A percentile compares a stretch with the other conserved stretches of the same genome.
phyloP scores from a whole-genome alignment of 2,113 vertebrate genomes.

The Microtus ochrogaster region DNA sequence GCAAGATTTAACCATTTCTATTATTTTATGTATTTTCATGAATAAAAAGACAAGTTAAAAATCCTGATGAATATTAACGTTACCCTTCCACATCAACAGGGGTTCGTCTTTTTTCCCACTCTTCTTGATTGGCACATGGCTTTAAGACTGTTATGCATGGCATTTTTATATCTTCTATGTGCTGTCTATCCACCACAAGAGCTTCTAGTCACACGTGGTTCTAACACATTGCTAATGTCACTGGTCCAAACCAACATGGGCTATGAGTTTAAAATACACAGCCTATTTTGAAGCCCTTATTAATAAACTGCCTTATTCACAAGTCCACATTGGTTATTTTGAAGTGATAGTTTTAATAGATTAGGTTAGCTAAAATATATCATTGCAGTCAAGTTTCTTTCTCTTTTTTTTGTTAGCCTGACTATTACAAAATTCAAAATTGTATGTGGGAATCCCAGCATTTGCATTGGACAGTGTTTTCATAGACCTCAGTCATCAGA shows the following conservation, averaged over 20 bases:
- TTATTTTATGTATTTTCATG: not conserved
- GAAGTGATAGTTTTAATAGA: slow-evolving; percentile 5
- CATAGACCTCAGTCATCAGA: not conserved
- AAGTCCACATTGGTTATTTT: not conserved
- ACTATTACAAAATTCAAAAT: slow-evolving; percentile 9
- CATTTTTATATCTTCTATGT: not conserved
- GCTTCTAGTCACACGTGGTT: not conserved
- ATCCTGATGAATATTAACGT: not conserved
- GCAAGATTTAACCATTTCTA: not conserved
- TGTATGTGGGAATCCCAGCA: not conserved
- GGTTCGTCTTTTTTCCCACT: not conserved
- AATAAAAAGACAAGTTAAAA: not conserved
- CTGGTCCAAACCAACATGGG: not conserved
- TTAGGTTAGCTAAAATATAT: slow-evolving; percentile 6
- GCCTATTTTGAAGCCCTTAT: not conserved
- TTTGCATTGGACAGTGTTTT: not conserved
- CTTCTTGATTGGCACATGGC: not conserved
- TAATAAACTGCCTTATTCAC: not conserved
- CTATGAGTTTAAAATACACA: slow-evolving; percentile 15
- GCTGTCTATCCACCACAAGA: not conserved
- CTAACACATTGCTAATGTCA: not conserved
- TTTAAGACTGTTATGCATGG: not conserved
- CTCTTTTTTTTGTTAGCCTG: not conserved
- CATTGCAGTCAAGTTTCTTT: not conserved
- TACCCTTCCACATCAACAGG: not conserved